Evolutionary conservation across 2,888 invertebrate genomes (phyloP).

Genomic region (Caenorhabditis angaria): DNA sequence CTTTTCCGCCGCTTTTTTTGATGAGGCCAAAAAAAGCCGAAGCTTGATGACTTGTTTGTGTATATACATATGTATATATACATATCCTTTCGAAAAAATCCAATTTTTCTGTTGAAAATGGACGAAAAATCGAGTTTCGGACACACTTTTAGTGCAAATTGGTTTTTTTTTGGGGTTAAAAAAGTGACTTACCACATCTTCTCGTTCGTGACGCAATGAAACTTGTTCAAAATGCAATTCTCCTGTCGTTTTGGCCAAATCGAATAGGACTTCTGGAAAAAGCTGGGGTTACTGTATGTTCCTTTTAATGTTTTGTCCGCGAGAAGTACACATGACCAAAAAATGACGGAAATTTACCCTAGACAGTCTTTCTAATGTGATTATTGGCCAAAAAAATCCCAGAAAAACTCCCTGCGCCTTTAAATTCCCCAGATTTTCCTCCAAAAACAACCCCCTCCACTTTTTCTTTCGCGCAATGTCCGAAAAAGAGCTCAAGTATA

Average conservation of each 20-base stretch:
- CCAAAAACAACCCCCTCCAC: neutral
- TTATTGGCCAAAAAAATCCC: too few species aligned
- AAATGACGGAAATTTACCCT: too few species aligned
- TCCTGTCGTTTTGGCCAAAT: slow-evolving; percentile 36
- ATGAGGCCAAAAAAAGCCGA: neutral
- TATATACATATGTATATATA: neutral
- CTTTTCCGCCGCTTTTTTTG: neutral
- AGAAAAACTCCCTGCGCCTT: too few species aligned
- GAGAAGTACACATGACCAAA: too few species aligned
- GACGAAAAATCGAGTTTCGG: neutral
- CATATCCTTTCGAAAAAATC: neutral
- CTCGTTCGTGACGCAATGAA: slow-evolving; percentile 37
- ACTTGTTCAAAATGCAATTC: slow-evolving; percentile 47
- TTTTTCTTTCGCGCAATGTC: neutral
- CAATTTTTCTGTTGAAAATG: neutral
- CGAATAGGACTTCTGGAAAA: slow-evolving; percentile 57
- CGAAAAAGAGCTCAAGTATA: neutral
- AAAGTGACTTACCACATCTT: slow-evolving; percentile 28
- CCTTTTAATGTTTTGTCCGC: neutral
- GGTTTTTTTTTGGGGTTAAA: slow-evolving; percentile 6
- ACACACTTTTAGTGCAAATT: slow-evolving; percentile 1
- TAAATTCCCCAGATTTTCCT: neutral
- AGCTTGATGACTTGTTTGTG: slow-evolving; percentile 4
- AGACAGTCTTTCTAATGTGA: too few species aligned
- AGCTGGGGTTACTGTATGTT: too few species aligned